These are phyloP conservation scores for Galago senegalensis DNA, from an alignment of 2,797 vertebrate species.

Conservation along the genomic window DNA sequence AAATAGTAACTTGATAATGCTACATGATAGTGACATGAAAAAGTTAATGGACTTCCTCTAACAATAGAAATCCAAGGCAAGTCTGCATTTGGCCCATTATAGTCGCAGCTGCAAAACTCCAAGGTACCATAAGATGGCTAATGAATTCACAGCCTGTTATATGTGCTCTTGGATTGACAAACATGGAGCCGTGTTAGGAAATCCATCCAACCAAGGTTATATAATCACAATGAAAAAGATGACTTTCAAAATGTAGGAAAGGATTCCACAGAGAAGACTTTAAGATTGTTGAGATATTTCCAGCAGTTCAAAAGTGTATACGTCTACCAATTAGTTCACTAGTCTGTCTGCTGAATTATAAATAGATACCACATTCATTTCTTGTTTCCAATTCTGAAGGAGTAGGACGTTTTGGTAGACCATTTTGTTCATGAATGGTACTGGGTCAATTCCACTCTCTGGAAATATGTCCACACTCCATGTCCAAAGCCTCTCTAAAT, in stretches of 20 bases:
- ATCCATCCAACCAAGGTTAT: not conserved
- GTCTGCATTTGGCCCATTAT: not conserved
- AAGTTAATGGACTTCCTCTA: constrained; percentile 30
- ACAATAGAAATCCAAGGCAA: constrained; percentile 22
- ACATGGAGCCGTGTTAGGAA: constrained; percentile 35
- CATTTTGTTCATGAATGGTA: not conserved
- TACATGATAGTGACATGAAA: constrained; percentile 19
- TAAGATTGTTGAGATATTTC: constrained; percentile 10
- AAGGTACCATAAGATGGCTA: constrained; percentile 20
- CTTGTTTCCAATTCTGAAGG: not conserved
- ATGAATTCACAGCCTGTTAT: constrained; percentile 39
- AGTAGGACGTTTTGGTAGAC: not conserved
- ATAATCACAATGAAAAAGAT: constrained; percentile 1
- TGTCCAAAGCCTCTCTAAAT: not conserved
- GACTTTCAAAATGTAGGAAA: constrained; percentile 51
- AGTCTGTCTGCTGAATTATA: constrained; percentile 35
- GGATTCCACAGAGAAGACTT: constrained; percentile 5
- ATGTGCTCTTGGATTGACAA: not conserved
- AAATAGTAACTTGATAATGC: constrained; percentile 67
- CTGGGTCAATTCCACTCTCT: not conserved
- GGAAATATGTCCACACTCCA: not conserved
- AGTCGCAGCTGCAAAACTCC: not conserved
- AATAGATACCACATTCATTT: not conserved
- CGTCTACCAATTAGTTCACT: constrained; percentile 36
- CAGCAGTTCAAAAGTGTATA: constrained; percentile 13